These are phyloP conservation scores for Trachymyrmex septentrionalis DNA, from an alignment of 1,140 invertebrate genomes.

Conservation along the genomic window DNA sequence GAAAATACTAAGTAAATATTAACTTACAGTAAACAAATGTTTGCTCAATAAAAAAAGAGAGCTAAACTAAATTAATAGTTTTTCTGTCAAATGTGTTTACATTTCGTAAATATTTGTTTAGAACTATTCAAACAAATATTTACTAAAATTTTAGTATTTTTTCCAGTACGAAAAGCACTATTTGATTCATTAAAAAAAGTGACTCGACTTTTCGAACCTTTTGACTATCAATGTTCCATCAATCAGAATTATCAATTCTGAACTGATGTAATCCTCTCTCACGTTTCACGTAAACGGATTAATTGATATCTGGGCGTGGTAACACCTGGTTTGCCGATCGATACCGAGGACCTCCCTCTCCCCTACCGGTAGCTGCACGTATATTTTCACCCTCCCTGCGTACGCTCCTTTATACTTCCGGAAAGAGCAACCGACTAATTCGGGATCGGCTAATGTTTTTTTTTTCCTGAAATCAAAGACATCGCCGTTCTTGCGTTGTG, in stretches of 20 bases:
- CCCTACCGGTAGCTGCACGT: background rate
- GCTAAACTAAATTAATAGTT: too few species aligned
- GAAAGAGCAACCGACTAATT: conserved; percentile 66
- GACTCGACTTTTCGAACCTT: conserved; percentile 6
- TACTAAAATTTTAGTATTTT: too few species aligned
- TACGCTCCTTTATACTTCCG: conserved; percentile 28
- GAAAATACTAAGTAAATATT: too few species aligned
- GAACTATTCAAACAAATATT: too few species aligned
- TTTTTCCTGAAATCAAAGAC: conserved; percentile 56
- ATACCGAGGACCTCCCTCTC: conserved; percentile 75
- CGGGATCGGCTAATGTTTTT: conserved; percentile 22
- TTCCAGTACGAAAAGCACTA: too few species aligned
- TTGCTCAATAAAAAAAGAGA: too few species aligned
- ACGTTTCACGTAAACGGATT: conserved; percentile 50
- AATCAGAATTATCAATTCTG: background rate
- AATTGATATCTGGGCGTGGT: conserved; percentile 82
- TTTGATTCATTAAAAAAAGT: background rate
- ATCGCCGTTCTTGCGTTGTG: background rate
- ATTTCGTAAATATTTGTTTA: too few species aligned
- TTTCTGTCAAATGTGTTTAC: too few species aligned
- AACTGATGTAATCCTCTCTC: background rate
- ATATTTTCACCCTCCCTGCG: background rate
- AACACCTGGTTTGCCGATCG: conserved; percentile 79
- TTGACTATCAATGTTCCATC: background rate
- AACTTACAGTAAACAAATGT: too few species aligned